A percentile compares a stretch with the other conserved stretches of the same genome.
phyloP scores from a whole-genome alignment of 2,888 invertebrate species.

The Trachelus troglodyta region DNA sequence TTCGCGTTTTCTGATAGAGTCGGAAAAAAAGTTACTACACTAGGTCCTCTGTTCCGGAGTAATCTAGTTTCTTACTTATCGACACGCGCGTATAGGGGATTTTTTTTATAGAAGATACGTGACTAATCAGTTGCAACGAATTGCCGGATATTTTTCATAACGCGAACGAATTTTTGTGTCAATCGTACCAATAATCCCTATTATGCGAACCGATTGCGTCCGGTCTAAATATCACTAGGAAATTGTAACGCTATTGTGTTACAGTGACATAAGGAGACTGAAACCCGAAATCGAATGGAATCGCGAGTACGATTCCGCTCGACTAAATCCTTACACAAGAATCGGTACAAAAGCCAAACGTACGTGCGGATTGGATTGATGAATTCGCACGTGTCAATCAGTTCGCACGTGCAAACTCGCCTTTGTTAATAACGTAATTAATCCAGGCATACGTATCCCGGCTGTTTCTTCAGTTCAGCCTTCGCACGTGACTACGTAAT shows the following conservation, averaged over 20 bases:
- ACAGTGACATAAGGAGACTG: background rate
- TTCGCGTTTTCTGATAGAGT: too few species aligned
- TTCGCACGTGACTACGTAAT: background rate
- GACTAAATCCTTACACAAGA: background rate
- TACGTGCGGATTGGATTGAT: constrained; percentile 32
- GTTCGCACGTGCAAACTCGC: constrained; percentile 46
- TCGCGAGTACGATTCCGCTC: background rate
- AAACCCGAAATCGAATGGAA: background rate
- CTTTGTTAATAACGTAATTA: constrained; percentile 48
- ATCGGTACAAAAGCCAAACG: constrained; percentile 9
- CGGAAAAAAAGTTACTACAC: too few species aligned
- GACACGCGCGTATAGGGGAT: too few species aligned
- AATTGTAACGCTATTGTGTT: background rate
- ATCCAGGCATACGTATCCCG: background rate
- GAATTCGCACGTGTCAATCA: constrained; percentile 43
- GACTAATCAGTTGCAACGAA: background rate
- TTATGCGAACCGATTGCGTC: background rate
- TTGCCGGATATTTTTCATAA: background rate
- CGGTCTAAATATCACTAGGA: background rate
- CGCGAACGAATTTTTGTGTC: background rate
- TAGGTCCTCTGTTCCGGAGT: background rate
- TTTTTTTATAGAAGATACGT: too few species aligned
- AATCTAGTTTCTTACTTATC: background rate
- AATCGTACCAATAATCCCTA: background rate
- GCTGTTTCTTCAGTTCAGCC: background rate